Conservation (phyloP, 2,113 vertebrate genomes). For the Zosterops hypoxanthus region DNA sequence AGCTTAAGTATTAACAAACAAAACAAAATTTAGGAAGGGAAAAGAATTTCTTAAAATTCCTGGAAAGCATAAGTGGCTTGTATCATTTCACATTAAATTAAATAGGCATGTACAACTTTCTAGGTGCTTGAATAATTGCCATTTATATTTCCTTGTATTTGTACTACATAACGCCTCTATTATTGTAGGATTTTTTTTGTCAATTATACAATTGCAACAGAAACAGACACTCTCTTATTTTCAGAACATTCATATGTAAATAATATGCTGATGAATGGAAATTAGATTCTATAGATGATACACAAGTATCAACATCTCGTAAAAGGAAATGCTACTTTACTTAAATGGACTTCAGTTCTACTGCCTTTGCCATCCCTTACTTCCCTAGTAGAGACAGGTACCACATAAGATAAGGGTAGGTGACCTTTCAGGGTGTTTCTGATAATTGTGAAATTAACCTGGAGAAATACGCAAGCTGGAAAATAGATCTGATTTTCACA, state of each 20-base stretch:
- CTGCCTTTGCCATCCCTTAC: background rate
- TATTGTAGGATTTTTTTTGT: constrained; percentile 32
- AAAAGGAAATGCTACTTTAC: constrained; percentile 58
- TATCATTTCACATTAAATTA: background rate
- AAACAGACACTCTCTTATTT: constrained; percentile 71
- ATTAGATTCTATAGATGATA: constrained; percentile 76
- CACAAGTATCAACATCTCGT: constrained; percentile 58
- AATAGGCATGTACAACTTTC: background rate
- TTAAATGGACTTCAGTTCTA: constrained; percentile 28
- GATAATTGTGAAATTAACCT: constrained; percentile 19
- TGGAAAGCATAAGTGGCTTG: background rate
- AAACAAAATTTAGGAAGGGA: background rate
- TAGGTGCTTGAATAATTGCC: constrained; percentile 3
- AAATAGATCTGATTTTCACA: constrained; percentile 29
- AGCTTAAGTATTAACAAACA: background rate
- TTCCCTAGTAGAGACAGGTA: background rate
- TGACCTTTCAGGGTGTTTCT: constrained; percentile 8
- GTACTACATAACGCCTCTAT: background rate
- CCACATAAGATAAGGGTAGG: background rate
- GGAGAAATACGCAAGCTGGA: background rate
- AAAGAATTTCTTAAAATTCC: background rate
- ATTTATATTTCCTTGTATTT: constrained; percentile 17
- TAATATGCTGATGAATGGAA: constrained; percentile 80
- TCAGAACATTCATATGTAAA: constrained; percentile 78
- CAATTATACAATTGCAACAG: constrained; percentile 62